Base-by-base conservation (phyloP, 2,113 vertebrate species). In the Melanocharis versteri region DNA sequence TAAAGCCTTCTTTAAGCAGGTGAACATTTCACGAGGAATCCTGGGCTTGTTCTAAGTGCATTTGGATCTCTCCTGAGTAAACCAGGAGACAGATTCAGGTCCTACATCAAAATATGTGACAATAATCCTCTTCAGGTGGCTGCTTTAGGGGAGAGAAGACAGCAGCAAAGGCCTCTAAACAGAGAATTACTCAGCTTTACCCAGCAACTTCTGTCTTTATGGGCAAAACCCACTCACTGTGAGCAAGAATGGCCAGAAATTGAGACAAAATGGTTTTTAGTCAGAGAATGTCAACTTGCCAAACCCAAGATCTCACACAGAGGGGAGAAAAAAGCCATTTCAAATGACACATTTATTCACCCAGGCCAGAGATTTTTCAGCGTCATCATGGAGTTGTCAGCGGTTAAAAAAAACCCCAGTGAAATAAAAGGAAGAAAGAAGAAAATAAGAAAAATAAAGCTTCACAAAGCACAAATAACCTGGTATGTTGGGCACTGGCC, bases 201-300 rank as follows among this genome's bases (percentile, higher is more conserved):
- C 27, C 47, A 86, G 82, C 22, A 72, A 22, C 23, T 79, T 79
- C 62, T 56, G 51, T n/a, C 37, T 65, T 90, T 72, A 79, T 39
- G 71, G 56, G 91, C 76, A 81, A 94, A 95, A 92, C 60, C 60
- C 68, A 64, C 60, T 90, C 62, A 35, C 80, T 76, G 42, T 73
- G 88, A 90, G 44, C 53, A 83, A 86, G 51, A 57, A 70, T 24
- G 33, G 39, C 66, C 51, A 78, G 76, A 73, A 94, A 89, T 39
- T 22, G 80, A 89, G 94, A 88, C 56, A 86, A 90, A 93, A 87
- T 30, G 39, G 13, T 4, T 53, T 90, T 89, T 54, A 92, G 64
- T 77, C 86, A 87, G 80, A 81, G 42, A 31, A 83, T 8, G 50
- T 83, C 86, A 86, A 37, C 47, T 57, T 93, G 86, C 72, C 88